Percentiles rank a stretch among this genome's conserved stretches.
Conservation (phyloP, 2,113 vertebrate genomes). For the Gopherus evgoodei region DNA sequence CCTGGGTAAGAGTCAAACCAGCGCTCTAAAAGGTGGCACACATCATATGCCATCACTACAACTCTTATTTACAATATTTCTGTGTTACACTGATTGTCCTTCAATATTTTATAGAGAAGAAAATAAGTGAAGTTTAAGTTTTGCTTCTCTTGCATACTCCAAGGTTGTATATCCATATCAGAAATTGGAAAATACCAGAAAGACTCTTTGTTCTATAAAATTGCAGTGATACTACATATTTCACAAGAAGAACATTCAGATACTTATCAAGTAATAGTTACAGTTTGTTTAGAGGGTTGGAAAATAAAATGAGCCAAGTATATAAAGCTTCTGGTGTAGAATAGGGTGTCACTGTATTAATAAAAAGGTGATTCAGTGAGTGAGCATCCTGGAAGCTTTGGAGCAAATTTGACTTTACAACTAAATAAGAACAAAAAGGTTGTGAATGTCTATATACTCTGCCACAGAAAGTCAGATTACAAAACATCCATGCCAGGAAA, state of each 20-base stretch:
- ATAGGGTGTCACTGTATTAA: constrained; percentile 56
- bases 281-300: constrained; percentile 37
- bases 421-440: constrained; percentile 42
- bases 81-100: background rate
- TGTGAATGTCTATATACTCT: background rate
- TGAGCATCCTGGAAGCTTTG: constrained; percentile 49
- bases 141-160: background rate
- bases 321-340: constrained; percentile 65
- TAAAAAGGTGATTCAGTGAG: constrained; percentile 52
- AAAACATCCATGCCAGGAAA: constrained; percentile 17
- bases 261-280: constrained; percentile 58
- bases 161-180: background rate
- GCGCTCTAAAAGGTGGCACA: background rate
- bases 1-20: background rate
- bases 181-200: constrained; percentile 31
- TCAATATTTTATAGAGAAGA: background rate
- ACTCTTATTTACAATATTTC: background rate
- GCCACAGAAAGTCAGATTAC: background rate
- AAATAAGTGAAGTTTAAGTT: background rate
- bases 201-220: background rate
- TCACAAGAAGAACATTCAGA: constrained; percentile 63
- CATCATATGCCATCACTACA: background rate
- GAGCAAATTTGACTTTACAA: constrained; percentile 49
- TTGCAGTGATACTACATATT: constrained; percentile 37
- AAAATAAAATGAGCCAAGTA: constrained; percentile 63